Evolutionary conservation across 1,140 invertebrate species (phyloP), one percentile per base, ranked within the genome.

Genomic region (Limonius californicus): DNA sequence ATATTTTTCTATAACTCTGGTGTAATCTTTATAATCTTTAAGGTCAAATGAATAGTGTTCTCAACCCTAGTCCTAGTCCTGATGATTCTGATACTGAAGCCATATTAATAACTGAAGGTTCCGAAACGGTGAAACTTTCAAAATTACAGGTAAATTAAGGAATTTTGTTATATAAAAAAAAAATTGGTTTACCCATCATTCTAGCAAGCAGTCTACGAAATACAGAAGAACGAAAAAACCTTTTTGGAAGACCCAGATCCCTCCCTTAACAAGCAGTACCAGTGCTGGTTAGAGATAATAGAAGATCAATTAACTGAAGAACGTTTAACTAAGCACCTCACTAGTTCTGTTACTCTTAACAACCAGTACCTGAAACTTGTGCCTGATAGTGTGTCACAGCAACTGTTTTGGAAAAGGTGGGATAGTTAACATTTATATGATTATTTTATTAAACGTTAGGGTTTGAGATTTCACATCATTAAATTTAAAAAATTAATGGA

Each of bases 11-110:
- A 18, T 1, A 12, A 60, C 30, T 53, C 27, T 55, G 7, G 42
- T 60, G n/a, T n/a, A n/a, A n/a, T n/a, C n/a, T n/a, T n/a, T n/a
- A n/a, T n/a, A n/a, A n/a, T n/a, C n/a, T 64, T 65, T 57, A 23
- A 82, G 82, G 81, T 67, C 82, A 84, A 79, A 82, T 89, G 63
- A 84, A 85, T 65, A 85, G 81, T 70, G 87, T 83, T 8, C 74
- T 89, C 70, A 85, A 83, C 64, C 86, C 88, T 3, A 82, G 82
- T 59, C 85, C 85, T 3, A 82, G 82, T 59, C 85, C 85, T 6
- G 86, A 89, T 68, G 86, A 89, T 75, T 83, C 86, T 16, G 85
- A 88, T 58, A 82, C 86, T 59, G 85, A 87, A 56, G 81, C 84
- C 35, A 82, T 86, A 35, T 78, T 87, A 43, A 80, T 87, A 32